Evolutionary conservation across 2,888 invertebrate species (phyloP).

Genomic region (Deilephila elpenor): DNA sequence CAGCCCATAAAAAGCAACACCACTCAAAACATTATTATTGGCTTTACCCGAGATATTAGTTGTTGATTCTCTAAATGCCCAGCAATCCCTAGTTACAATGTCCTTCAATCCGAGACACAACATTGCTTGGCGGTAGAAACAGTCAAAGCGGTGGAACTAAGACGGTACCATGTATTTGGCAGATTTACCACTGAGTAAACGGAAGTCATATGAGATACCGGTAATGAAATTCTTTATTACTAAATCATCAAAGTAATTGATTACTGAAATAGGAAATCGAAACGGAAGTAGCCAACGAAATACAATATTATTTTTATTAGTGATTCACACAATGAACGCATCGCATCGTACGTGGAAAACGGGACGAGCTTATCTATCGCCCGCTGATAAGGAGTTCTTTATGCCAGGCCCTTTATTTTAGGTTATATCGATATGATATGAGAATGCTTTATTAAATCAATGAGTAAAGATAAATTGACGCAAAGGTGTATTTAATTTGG

Average conservation of each 20-base stretch:
- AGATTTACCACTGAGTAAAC: not conserved
- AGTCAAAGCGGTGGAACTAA: too few species aligned
- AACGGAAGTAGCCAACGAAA: conserved; percentile 21
- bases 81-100: too few species aligned
- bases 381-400: conserved; percentile 64
- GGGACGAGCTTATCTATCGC: conserved; percentile 69
- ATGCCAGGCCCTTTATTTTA: conserved; percentile 57
- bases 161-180: too few species aligned
- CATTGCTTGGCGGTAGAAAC: too few species aligned
- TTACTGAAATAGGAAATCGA: conserved; percentile 26
- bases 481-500: not conserved
- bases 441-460: conserved; percentile 43
- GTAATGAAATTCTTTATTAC: not conserved
- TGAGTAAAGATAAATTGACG: conserved; percentile 12
- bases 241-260: conserved; percentile 1
- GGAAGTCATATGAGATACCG: not conserved
- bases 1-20: too few species aligned
- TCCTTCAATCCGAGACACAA: too few species aligned
- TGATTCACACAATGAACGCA: conserved; percentile 67
- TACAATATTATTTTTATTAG: conserved; percentile 36
- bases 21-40: too few species aligned
- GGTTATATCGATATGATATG: conserved; percentile 49
- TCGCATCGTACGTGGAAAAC: conserved; percentile 68
- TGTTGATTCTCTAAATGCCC: too few species aligned
- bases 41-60: too few species aligned